A percentile compares a stretch with the other conserved stretches of the same genome.
Conservation (phyloP, 2,888 invertebrate species). For the Clistopyga incitator region DNA sequence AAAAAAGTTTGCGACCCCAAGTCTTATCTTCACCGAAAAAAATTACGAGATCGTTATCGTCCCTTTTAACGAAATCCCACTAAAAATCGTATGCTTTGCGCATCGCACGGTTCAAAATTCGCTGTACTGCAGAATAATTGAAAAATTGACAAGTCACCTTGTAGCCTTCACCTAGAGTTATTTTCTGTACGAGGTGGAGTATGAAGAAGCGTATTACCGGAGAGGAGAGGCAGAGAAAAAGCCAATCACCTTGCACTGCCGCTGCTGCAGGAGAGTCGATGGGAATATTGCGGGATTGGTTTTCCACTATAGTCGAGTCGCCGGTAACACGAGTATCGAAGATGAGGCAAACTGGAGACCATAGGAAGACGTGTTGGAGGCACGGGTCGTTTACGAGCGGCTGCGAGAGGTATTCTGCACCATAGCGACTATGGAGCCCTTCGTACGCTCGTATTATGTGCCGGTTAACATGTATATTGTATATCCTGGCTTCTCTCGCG, state of each 20-base stretch:
- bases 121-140: no score
- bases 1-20: no score
- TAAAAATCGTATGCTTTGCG: no score
- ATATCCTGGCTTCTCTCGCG: background rate
- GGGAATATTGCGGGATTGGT: conserved; percentile 18
- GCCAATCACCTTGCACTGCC: background rate
- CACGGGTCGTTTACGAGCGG: background rate
- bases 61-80: no score
- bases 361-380: background rate
- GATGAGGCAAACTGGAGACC: conserved; percentile 1
- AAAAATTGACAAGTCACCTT: no score
- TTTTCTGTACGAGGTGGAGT: background rate
- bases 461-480: background rate
- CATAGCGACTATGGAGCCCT: background rate
- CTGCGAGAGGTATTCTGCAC: background rate
- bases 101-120: no score
- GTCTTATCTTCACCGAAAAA: no score
- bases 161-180: background rate
- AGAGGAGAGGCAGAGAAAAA: background rate
- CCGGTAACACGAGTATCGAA: conserved; percentile 18
- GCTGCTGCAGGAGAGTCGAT: background rate
- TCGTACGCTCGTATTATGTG: conserved; percentile 4
- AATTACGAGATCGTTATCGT: no score
- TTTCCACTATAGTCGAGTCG: background rate
- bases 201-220: background rate